Conservation (phyloP, 2,113 vertebrate genomes). For the Felis chaus region DNA sequence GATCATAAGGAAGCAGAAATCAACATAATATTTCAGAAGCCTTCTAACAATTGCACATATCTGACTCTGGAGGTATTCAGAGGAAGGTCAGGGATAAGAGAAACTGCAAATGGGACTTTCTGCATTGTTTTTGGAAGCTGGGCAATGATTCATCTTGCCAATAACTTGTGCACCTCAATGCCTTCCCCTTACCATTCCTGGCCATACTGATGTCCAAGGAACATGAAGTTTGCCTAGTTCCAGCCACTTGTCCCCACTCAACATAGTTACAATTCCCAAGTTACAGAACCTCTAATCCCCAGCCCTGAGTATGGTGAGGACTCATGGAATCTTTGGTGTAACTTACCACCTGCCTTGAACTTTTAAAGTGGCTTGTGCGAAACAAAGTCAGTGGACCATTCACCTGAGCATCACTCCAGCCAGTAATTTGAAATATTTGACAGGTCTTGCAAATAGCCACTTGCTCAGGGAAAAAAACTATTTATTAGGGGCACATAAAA, state of each 20-base stretch:
- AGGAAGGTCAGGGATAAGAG: neutral
- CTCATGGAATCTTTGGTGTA: neutral
- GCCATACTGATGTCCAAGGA: neutral
- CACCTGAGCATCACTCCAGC: conserved; percentile 40
- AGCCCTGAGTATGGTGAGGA: neutral
- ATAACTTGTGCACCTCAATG: neutral
- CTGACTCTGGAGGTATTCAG: neutral
- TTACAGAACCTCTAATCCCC: neutral
- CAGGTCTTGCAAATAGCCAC: conserved; percentile 54
- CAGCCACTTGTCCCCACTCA: neutral
- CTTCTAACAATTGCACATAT: neutral
- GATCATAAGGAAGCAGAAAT: conserved; percentile 11
- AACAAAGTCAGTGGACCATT: conserved; percentile 43
- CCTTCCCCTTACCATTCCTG: neutral
- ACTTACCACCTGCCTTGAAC: neutral
- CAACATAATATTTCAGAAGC: neutral
- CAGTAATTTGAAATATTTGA: conserved; percentile 47
- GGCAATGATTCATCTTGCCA: neutral
- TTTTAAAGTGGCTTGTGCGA: conserved; percentile 15
- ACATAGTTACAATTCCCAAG: too few species aligned
- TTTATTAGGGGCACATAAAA: conserved; percentile 58
- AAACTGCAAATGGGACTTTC: neutral
- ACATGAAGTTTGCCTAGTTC: neutral
- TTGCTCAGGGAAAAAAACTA: conserved; percentile 39
- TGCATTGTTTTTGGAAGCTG: neutral